Base-by-base conservation (phyloP, 2,888 invertebrate species). In the Antheraea assamensis region DNA sequence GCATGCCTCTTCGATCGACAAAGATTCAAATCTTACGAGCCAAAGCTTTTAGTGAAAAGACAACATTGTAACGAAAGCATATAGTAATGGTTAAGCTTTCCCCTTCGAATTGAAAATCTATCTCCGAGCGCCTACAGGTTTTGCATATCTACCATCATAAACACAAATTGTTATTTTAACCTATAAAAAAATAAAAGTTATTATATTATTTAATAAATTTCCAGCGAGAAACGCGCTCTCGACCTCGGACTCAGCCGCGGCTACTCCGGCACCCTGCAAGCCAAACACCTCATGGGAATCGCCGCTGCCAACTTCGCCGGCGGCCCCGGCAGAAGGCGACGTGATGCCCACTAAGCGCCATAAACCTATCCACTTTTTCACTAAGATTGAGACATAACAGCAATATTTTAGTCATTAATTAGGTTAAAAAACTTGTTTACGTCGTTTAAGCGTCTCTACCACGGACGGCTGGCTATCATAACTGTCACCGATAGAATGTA, bases 221-320 rank as follows among this genome's bases (percentile, higher is more conserved):
- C 7, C 95, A 98, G 98, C 89, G 96, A 96, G 79, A 98, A 98
- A 91, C 96, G 98, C 31, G 98, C 97, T 55, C 95, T 98, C 77
- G 98, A 98, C 87, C 95, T 98, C 80, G 98, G 98, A 1, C 95
- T 98, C 74, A 97, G 96, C 82, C 97, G 98, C 72, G 98, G 98
- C 35, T 98, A 97, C 92, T 98, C 98, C 68, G 98, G 98, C 0
- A 97, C 98, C 47, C 97, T 98, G 83, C 97, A 98, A 76, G 98
- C 98, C 83, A 98, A 98, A 91, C 98, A 98, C 88, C 96, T 98
- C 85, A 97, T 98, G 97, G 98, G 98, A 5, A 90, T 98, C 72
- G 97, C 98, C 66, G 98, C 98, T 0, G 98, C 98, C 80, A 98
- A 98, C 92, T 98, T 96, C 93, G 97, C 98, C 31, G 97, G 97